Evolutionary conservation across 2,113 vertebrate species (phyloP), one percentile per base, ranked within the genome.

Genomic region (Falcunculus frontatus): DNA sequence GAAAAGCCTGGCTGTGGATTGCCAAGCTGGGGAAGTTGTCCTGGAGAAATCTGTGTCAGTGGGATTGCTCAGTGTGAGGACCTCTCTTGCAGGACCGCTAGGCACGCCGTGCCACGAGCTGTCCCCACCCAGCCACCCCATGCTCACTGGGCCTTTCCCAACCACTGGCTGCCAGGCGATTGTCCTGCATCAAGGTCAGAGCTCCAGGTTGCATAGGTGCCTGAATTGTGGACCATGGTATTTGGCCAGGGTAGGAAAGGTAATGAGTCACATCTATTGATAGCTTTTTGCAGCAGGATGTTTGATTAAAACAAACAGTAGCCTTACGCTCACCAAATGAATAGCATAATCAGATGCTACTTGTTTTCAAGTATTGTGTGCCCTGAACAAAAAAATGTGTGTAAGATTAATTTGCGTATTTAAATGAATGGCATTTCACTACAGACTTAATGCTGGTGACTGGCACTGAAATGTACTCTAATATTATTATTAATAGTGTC

Each of bases 281-380:
- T 25, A 56, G 53, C 10, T 91, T 80, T 85, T 72, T 59, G 90
- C 44, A 89, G 62, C 87, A 94, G 92, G 87, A 89, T 93, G 95
- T 94, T 87, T 94, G 95, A 76, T 67, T 55, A 63, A 86, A 77
- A 55, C 84, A 67, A 90, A 67, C 33, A 74, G 65, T 23, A 67
- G 62, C 70, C 70, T 85, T 63, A 26, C 0, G 0, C 13, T 93
- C 33, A 47, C 25, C 62, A 69, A 88, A 62, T 46, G 16, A 91
- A 73, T 30, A 59, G 32, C 17, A 23, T 74, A 37, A 70, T 83
- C 84, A 74, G 37, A 57, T 49, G 27, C 15, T 81, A 33, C 76
- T 68, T 77, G 23, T 46, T 92, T 76, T 44, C 3, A 6, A 46
- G 47, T 84, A 32, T 39, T 50, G 6, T 29, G 29, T 72, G 41